Evolutionary conservation across 1,140 invertebrate genomes (phyloP).

Genomic region (Aphidius gifuensis): DNA sequence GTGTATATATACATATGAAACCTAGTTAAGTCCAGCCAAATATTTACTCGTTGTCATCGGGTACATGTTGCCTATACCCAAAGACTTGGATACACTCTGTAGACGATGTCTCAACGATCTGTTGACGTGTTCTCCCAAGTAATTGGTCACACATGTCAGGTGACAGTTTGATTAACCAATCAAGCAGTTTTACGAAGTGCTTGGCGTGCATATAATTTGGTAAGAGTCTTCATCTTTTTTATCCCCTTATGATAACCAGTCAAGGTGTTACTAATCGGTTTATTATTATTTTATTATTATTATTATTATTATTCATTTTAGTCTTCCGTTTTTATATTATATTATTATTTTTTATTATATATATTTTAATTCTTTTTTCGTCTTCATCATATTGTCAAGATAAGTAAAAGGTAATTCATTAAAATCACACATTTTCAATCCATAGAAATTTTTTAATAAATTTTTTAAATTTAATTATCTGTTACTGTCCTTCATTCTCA

Average conservation of each 20-base stretch:
- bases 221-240: no score
- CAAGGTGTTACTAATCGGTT: background rate
- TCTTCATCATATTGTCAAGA: background rate
- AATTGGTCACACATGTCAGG: constrained; percentile 25
- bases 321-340: background rate
- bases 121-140: constrained; percentile 14
- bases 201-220: no score
- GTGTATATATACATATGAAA: no score
- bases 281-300: background rate
- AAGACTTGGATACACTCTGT: constrained; percentile 1
- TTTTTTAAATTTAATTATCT: constrained; percentile 13
- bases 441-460: constrained; percentile 5
- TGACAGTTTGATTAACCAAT: constrained; percentile 14
- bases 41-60: constrained; percentile 16
- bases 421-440: constrained; percentile 4
- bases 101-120: constrained; percentile 10
- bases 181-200: background rate
- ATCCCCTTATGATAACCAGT: background rate
- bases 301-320: background rate
- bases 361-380: background rate
- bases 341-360: background rate
- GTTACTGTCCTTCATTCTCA: constrained; percentile 6
- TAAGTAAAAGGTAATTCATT: background rate
- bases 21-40: constrained; percentile 15
- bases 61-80: constrained; percentile 7